Evolutionary conservation across 2,797 vertebrate species (phyloP).

Genomic region (Hylomyscus alleni): DNA sequence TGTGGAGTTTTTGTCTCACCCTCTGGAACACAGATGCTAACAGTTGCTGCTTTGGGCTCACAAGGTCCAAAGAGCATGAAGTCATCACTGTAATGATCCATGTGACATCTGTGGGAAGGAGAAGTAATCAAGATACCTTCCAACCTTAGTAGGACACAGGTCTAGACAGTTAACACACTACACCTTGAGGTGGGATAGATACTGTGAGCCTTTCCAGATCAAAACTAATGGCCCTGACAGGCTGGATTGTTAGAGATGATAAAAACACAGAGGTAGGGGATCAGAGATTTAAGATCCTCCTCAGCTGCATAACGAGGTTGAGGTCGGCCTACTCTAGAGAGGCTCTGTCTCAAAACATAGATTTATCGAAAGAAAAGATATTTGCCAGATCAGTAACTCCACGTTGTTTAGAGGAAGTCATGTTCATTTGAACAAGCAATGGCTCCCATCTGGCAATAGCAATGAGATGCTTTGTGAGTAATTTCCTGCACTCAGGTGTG

Average conservation of each 20-base stretch:
- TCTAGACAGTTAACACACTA: too few species aligned
- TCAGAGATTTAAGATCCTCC: neutral
- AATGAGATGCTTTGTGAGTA: neutral
- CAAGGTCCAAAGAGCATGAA: neutral
- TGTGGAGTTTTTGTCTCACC: neutral
- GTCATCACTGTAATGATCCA: neutral
- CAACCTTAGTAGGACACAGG: neutral
- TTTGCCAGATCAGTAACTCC: neutral
- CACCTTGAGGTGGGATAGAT: neutral
- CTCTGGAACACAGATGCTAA: neutral
- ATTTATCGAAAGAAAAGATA: neutral
- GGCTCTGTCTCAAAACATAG: neutral
- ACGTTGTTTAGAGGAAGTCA: too few species aligned
- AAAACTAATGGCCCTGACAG: neutral
- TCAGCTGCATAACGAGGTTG: neutral
- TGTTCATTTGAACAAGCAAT: neutral
- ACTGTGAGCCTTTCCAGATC: neutral
- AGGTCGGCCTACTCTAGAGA: neutral
- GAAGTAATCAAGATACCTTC: neutral
- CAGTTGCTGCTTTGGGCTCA: neutral
- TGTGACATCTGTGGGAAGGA: neutral
- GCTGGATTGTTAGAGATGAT: neutral
- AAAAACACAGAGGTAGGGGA: neutral
- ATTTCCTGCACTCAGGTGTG: neutral
- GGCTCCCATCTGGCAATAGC: too few species aligned